Evolutionary conservation across 2,113 vertebrate species (phyloP), one percentile per base, ranked within the genome.

Genomic region (Heterochromis multidens): DNA sequence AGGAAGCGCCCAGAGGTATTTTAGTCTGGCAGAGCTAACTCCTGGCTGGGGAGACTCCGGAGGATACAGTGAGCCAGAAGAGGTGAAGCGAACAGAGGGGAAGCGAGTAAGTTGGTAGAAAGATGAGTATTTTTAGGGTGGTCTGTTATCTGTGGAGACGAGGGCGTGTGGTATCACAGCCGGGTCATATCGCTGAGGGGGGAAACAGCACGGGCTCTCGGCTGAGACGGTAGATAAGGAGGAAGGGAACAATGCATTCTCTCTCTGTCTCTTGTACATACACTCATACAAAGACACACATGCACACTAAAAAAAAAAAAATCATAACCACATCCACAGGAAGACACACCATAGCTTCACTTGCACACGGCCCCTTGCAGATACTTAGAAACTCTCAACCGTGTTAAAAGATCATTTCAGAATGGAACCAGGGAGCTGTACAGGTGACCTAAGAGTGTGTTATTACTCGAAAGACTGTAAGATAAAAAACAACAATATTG

Each of bases 91-190:
- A 89, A 94, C 82, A 86, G 74, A 90, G 89, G 83, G 78, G 83
- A 37, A 77, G 76, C 80, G 59, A 46, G 82, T 35, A 16, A 37
- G 82, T 80, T 56, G 81, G 65, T 63, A 83, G 88, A 89, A 84
- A 90, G 89, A 91, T 79, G 81, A 76, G 86, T 93, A 94, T 95
- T 94, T 95, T 94, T 94, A 94, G 95, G 93, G 91, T 90, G 92
- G 87, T 85, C 88, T 93, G 88, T 92, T 94, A 93, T 94, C 91
- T 86, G 83, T 11, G 3, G 82, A 89, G 92, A 92, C 23, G 82
- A 84, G 87, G 92, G 84, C 52, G 21, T 67, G 80, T 1, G 31
- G 88, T 92, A 92, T 91, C 92, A 86, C 83, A 87, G 90, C 70
- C 56, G 56, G 93, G 95, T 93, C 94, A 93, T 90, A 92, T 81